These are phyloP conservation scores for Actenoides lindsayi DNA, from an alignment of 2,113 vertebrate genomes.

Conservation along the genomic window DNA sequence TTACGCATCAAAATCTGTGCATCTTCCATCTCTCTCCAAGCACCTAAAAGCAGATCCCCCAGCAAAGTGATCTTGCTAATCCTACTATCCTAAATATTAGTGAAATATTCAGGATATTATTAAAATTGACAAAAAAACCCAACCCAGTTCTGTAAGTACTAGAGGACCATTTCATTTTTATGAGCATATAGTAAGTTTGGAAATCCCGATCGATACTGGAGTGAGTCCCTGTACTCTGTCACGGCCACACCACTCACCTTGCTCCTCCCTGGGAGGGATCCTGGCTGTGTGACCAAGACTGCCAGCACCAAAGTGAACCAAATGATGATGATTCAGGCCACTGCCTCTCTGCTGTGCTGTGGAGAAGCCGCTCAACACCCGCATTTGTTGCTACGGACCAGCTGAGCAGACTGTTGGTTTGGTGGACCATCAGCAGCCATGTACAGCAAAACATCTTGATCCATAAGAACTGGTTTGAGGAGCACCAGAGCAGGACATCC, in stretches of 20 bases:
- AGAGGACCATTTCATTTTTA: neutral
- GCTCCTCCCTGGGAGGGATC: neutral
- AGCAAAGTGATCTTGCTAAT: neutral
- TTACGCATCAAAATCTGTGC: neutral
- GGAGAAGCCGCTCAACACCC: neutral
- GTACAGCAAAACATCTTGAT: neutral
- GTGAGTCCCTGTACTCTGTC: neutral
- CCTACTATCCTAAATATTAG: neutral
- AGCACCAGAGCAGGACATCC: neutral
- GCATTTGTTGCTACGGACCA: neutral
- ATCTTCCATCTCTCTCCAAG: neutral
- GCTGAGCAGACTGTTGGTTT: neutral
- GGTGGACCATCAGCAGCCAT: neutral
- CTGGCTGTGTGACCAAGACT: neutral
- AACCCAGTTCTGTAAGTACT: neutral
- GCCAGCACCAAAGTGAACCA: neutral
- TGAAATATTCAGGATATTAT: neutral
- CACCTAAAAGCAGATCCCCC: neutral
- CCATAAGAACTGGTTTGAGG: neutral
- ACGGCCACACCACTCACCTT: fast-evolving
- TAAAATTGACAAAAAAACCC: neutral
- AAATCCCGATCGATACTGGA: no score
- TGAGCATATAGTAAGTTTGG: neutral
- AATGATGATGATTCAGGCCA: neutral
- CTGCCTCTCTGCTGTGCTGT: neutral